Conservation (phyloP, 2,888 invertebrate genomes). For the Brenthis hecate region DNA sequence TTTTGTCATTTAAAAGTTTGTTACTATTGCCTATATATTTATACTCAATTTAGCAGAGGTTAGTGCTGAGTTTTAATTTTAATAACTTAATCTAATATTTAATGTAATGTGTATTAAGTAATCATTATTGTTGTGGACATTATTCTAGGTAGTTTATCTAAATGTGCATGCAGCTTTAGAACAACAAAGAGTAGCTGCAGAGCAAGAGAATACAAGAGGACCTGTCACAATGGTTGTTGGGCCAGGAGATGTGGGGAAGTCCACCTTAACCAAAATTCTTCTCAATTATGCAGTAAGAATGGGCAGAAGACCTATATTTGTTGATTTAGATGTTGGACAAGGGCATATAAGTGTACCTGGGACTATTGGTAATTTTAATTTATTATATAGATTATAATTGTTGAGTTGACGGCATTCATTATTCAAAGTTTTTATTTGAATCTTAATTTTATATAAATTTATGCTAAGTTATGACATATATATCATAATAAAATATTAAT, state of each 20-base stretch:
- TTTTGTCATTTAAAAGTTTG: too few relatives aligned
- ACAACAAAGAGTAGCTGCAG: slow-evolving; percentile 91
- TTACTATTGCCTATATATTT: background rate
- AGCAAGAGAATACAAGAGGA: slow-evolving; percentile 87
- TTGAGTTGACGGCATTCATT: too few relatives aligned
- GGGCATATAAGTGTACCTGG: slow-evolving; percentile 96
- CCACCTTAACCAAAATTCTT: slow-evolving; percentile 92
- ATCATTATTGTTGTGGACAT: background rate
- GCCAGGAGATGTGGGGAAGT: slow-evolving; percentile 98
- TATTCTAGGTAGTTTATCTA: slow-evolving; percentile 88
- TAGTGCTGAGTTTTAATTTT: too few relatives aligned
- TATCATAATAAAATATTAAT: too few relatives aligned
- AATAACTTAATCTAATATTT: too few relatives aligned
- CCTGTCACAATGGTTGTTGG: slow-evolving; percentile 96
- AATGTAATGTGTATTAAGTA: background rate
- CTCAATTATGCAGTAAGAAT: slow-evolving; percentile 97
- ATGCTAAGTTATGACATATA: too few relatives aligned
- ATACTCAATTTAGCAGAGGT: background rate
- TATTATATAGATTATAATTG: too few relatives aligned
- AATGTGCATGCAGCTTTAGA: slow-evolving; percentile 98
- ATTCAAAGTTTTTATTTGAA: too few relatives aligned
- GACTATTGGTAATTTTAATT: slow-evolving; percentile 84
- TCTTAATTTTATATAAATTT: too few relatives aligned
- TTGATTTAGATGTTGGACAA: slow-evolving; percentile 98
- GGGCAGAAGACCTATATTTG: slow-evolving; percentile 93